These are phyloP conservation scores for Stegastes partitus DNA, from an alignment of 2,113 vertebrate species.

Conservation along the genomic window DNA sequence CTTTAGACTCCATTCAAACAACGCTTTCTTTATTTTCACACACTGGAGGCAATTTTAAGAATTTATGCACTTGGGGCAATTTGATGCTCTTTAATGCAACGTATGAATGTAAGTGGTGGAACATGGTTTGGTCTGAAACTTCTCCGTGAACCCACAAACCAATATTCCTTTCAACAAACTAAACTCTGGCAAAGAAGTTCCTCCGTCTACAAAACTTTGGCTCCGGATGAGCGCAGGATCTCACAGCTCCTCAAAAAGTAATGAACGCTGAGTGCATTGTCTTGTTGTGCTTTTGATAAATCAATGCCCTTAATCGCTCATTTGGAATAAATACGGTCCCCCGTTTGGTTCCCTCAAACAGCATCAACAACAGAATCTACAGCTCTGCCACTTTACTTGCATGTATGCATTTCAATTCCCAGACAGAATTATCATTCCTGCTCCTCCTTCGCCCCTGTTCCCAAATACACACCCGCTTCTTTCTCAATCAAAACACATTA, in stretches of 20 bases:
- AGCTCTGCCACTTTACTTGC: conserved; percentile 23
- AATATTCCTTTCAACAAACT: conserved; percentile 9
- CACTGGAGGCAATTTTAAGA: neutral
- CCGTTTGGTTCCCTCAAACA: conserved; percentile 64
- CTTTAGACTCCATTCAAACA: neutral
- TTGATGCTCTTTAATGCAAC: conserved; percentile 14
- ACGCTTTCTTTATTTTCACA: neutral
- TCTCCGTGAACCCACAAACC: neutral
- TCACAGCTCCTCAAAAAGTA: conserved; percentile 74
- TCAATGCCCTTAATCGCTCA: conserved; percentile 59
- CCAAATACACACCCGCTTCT: neutral
- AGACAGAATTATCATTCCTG: conserved; percentile 24
- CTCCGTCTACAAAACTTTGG: conserved; percentile 8
- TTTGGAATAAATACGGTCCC: conserved; percentile 67
- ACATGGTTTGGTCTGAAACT: neutral
- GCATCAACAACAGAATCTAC: conserved; percentile 47
- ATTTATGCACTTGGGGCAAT: neutral
- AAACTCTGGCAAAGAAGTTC: conserved; percentile 36
- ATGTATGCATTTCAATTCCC: conserved; percentile 35
- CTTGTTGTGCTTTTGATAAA: conserved; percentile 73
- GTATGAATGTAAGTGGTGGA: conserved; percentile 1
- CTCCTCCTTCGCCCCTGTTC: conserved; percentile 10
- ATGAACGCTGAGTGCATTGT: conserved; percentile 78
- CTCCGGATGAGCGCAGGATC: conserved; percentile 16
- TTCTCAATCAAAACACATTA: conserved; percentile 57